A percentile compares a stretch with the other conserved stretches of the same genome.
phyloP scores from a whole-genome alignment of 2,888 invertebrate species.

The Liodrosophila aerea region DNA sequence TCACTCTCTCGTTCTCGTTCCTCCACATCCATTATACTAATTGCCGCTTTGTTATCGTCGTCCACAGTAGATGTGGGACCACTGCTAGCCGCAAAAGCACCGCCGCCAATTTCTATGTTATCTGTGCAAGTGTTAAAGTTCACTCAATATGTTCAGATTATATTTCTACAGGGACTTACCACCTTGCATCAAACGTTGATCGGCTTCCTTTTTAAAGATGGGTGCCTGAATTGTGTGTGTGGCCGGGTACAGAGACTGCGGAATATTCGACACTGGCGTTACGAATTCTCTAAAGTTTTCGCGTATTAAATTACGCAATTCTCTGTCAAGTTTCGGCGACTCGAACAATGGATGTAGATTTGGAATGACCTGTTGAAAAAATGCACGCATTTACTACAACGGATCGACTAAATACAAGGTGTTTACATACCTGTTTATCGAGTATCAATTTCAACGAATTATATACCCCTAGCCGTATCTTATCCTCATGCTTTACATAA shows the following conservation, averaged over 20 bases:
- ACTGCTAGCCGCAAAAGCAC: slow-evolving; percentile 29
- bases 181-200: slow-evolving; percentile 62
- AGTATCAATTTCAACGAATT: slow-evolving; percentile 82
- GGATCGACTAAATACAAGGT: background rate
- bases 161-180: slow-evolving; percentile 28
- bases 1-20: slow-evolving; percentile 81
- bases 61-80: slow-evolving; percentile 49
- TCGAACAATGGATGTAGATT: slow-evolving; percentile 85
- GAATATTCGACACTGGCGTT: slow-evolving; percentile 56
- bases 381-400: slow-evolving; percentile 2
- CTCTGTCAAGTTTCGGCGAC: slow-evolving; percentile 86
- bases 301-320: slow-evolving; percentile 89
- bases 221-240: slow-evolving; percentile 67
- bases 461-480: slow-evolving; percentile 82
- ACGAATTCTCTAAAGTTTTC: slow-evolving; percentile 95
- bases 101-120: slow-evolving; percentile 35
- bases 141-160: background rate
- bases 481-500: slow-evolving; percentile 81
- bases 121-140: slow-evolving; percentile 39
- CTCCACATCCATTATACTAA: slow-evolving; percentile 62
- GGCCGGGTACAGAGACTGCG: slow-evolving; percentile 64
- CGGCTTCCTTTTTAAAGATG: slow-evolving; percentile 78
- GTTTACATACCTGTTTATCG: slow-evolving; percentile 88
- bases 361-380: slow-evolving; percentile 83
- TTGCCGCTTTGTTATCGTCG: slow-evolving; percentile 65